Base-by-base conservation (phyloP, 2,113 vertebrate species). In the Oenanthe oenanthe region DNA sequence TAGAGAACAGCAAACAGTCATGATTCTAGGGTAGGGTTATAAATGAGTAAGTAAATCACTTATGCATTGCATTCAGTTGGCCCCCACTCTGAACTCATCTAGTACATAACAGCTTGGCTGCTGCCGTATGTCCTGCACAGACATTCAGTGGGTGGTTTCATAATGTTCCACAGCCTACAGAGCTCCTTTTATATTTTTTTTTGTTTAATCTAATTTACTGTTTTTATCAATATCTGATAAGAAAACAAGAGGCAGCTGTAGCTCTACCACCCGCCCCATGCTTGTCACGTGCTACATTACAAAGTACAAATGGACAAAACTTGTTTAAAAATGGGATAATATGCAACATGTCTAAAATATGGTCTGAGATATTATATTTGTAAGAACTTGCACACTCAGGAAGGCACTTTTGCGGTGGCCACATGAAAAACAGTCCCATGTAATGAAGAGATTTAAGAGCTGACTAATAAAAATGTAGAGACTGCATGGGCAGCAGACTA, bases 61-160 rank as follows among this genome's bases (percentile, higher is more conserved):
- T 62, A 26, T 2, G 38, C 47, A 67, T 47, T 88, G 63, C 67
- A 42, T 80, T 86, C 75, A 65, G 50, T 7, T 92, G 90, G 63
- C 60, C 78, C 11, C 54, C 53, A 40, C 82, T 88, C 50, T 24
- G 11, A 88, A 66, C 67, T 79, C 67, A 47, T 66, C 73, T 88
- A 60, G 81, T 20, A 80, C 67, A 28, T 80, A 95, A 92, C 83
- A 78, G 82, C 47, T 89, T 94, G 95, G 68, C 62, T 93, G 62
- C 45, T 83, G 73, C 67, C 1, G 25, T 91, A 54, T 61, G 86
- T 94, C 71, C 82, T 54, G 78, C 1, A 4, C 79, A 93, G 90
- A 93, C 89, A 95, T 97, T 97, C 95, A 91, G 66, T 85, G 71
- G 90, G 86, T 88, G 70, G 94, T 95, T 94, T 95, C 73, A 66